A percentile compares a stretch with the other conserved stretches of the same genome.
Conservation (phyloP, 2,888 invertebrate species). For the Ethmia dodecea region DNA sequence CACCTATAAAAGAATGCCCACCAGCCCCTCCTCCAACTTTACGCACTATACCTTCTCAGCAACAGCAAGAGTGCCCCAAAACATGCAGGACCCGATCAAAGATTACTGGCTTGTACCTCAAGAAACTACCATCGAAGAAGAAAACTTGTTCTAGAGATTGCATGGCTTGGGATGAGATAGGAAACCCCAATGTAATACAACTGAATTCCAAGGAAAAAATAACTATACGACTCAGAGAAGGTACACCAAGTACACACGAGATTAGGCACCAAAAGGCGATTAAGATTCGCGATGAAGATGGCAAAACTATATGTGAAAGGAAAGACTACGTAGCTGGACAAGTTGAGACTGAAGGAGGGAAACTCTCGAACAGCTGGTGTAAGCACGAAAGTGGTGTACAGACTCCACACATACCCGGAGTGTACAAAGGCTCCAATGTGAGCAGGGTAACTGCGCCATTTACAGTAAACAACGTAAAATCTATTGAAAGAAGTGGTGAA, state of each 20-base stretch:
- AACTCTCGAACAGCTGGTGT: not conserved
- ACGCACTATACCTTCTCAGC: not conserved
- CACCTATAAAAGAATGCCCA: too few relatives aligned
- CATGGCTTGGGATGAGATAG: not conserved
- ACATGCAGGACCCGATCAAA: slow-evolving; percentile 16
- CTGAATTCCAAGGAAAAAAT: slow-evolving; percentile 38
- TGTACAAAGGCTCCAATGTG: slow-evolving; percentile 38
- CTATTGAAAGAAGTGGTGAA: slow-evolving; percentile 21
- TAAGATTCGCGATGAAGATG: slow-evolving; percentile 48
- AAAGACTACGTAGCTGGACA: slow-evolving; percentile 32
- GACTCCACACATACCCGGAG: slow-evolving; percentile 26
- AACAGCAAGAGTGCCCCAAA: slow-evolving; percentile 3
- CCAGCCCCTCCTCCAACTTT: slow-evolving; percentile 3
- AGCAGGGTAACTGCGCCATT: slow-evolving; percentile 27
- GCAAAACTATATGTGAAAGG: slow-evolving; percentile 46
- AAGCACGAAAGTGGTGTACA: not conserved
- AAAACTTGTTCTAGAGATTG: slow-evolving; percentile 16
- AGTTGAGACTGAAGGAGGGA: slow-evolving; percentile 11
- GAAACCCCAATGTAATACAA: slow-evolving; percentile 21
- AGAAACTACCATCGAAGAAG: slow-evolving; percentile 30
- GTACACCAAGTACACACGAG: slow-evolving; percentile 39
- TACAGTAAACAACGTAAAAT: slow-evolving; percentile 23
- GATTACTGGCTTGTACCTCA: slow-evolving; percentile 33
- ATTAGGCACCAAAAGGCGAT: slow-evolving; percentile 38
- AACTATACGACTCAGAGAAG: slow-evolving; percentile 33